These are phyloP conservation scores for Microctonus aethiopoides DNA, from an alignment of 2,888 invertebrate species.

Conservation along the genomic window DNA sequence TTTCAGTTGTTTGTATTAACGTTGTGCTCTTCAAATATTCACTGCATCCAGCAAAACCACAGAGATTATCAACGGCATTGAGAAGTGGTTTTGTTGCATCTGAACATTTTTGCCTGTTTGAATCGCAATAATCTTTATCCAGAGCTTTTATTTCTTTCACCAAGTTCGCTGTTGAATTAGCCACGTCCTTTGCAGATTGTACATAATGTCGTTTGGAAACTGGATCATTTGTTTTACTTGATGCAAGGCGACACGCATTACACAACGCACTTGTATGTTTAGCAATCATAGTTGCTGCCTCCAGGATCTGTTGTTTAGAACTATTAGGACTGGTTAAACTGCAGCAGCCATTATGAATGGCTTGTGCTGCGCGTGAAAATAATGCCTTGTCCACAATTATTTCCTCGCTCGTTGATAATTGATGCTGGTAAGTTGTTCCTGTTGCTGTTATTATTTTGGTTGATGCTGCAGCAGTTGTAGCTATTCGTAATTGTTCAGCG, in stretches of 20 bases:
- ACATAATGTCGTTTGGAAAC: conserved; percentile 97
- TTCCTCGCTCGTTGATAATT: conserved; percentile 69
- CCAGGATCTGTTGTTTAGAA: conserved; percentile 84
- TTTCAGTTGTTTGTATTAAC: conserved; percentile 69
- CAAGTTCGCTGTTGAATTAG: conserved; percentile 92
- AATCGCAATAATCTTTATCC: conserved; percentile 85
- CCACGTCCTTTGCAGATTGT: conserved; percentile 96
- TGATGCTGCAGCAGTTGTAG: conserved; percentile 87
- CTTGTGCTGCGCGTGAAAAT: conserved; percentile 87
- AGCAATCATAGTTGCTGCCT: conserved; percentile 93
- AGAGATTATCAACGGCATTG: conserved; percentile 91
- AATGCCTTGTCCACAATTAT: conserved; percentile 91
- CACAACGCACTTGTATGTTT: conserved; percentile 96
- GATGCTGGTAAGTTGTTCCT: conserved; percentile 77
- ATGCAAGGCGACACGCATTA: conserved; percentile 93
- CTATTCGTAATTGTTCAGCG: conserved; percentile 92
- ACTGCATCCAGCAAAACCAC: conserved; percentile 79
- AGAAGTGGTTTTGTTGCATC: conserved; percentile 86
- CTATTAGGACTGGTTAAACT: conserved; percentile 78
- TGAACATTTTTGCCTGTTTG: conserved; percentile 78
- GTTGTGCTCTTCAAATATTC: conserved; percentile 14
- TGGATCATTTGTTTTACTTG: conserved; percentile 88
- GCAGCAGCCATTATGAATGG: conserved; percentile 90
- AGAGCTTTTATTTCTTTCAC: conserved; percentile 94
- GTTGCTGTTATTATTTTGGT: conserved; percentile 82